A percentile compares a stretch with the other conserved stretches of the same genome.
Evolutionary conservation across 2,797 vertebrate species (phyloP).

Genomic region (Delichon dasypus): DNA sequence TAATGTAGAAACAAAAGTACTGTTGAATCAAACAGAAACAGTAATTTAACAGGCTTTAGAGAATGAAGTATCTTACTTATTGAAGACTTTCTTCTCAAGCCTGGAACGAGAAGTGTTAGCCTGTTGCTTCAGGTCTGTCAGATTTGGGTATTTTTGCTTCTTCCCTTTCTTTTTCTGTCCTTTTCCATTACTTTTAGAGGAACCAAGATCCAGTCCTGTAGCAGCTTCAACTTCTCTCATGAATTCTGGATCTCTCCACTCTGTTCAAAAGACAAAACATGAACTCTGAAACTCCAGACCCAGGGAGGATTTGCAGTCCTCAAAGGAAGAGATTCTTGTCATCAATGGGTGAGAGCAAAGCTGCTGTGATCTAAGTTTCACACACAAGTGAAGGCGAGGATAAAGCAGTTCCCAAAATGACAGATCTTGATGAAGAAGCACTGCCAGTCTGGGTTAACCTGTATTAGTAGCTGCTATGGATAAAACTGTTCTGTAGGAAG

Average conservation of each 20-base stretch:
- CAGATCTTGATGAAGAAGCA: neutral
- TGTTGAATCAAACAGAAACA: neutral
- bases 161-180: slow-evolving; percentile 76
- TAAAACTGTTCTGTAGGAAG: neutral
- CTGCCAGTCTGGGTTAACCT: neutral
- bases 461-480: neutral
- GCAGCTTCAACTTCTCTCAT: slow-evolving; percentile 91
- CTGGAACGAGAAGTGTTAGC: slow-evolving; percentile 84
- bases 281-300: neutral
- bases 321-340: neutral
- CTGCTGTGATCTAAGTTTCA: neutral
- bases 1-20: neutral
- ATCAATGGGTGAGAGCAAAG: rapidly evolving
- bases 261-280: slow-evolving; percentile 64
- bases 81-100: slow-evolving; percentile 90
- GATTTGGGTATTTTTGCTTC: slow-evolving; percentile 86
- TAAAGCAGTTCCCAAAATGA: neutral
- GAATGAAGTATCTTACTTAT: slow-evolving; percentile 81
- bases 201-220: slow-evolving; percentile 89
- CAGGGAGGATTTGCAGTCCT: neutral
- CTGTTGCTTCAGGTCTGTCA: slow-evolving; percentile 88
- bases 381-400: neutral
- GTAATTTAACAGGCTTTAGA: neutral
- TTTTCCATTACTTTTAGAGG: slow-evolving; percentile 73
- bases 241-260: slow-evolving; percentile 89